Conservation (phyloP, 2,113 vertebrate genomes). For the Carettochelys insculpta region DNA sequence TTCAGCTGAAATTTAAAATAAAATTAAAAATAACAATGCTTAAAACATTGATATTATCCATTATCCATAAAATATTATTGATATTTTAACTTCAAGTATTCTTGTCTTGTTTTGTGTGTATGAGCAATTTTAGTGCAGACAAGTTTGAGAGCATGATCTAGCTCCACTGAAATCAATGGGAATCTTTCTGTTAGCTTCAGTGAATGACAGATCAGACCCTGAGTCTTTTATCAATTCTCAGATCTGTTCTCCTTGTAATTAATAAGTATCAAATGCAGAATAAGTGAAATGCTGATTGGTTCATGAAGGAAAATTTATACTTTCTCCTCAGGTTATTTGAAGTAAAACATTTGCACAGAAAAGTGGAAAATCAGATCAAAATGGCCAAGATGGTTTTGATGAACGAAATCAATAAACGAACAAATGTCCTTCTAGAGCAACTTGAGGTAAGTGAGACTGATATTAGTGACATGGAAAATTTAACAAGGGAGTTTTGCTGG, state of each 20-base stretch:
- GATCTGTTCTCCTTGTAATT: background rate
- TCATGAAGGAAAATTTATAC: constrained; percentile 27
- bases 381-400: constrained; percentile 98
- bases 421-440: constrained; percentile 94
- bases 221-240: background rate
- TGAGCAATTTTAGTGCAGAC: background rate
- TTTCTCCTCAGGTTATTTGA: constrained; percentile 86
- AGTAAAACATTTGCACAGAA: constrained; percentile 92
- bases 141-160: background rate
- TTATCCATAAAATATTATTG: too few species aligned
- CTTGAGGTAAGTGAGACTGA: constrained; percentile 86
- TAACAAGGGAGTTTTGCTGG: background rate
- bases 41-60: background rate
- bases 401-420: constrained; percentile 96
- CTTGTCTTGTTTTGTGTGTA: background rate
- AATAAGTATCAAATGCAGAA: background rate
- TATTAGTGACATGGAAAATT: constrained; percentile 29
- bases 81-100: background rate
- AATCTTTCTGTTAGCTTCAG: background rate
- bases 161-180: background rate
- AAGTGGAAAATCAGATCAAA: constrained; percentile 98
- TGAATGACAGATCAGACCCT: too few species aligned
- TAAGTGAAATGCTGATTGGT: background rate
- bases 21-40: background rate
- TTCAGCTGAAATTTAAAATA: too few species aligned